These are phyloP conservation scores for Ecliptopera silaceata DNA, from an alignment of 2,888 invertebrate species.

Conservation along the genomic window DNA sequence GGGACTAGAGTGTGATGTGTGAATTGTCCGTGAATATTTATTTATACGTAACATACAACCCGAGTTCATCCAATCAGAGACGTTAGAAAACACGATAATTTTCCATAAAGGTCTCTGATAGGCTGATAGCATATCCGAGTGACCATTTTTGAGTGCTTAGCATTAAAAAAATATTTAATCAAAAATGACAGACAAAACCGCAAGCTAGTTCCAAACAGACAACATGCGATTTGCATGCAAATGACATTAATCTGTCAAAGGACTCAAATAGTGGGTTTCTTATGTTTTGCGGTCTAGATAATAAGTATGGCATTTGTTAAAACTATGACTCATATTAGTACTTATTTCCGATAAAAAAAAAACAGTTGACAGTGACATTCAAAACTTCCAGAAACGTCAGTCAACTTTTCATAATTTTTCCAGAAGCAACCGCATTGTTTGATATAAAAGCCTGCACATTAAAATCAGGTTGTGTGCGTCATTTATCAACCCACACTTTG, in stretches of 20 bases:
- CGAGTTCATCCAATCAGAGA: too few relatives aligned
- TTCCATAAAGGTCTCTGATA: too few relatives aligned
- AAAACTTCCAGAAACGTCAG: not conserved
- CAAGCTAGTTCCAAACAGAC: not conserved
- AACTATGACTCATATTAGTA: not conserved
- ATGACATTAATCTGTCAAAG: slow-evolving; percentile 14
- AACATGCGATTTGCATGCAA: slow-evolving; percentile 11
- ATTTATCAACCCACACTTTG: slow-evolving; percentile 13
- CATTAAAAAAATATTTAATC: too few relatives aligned
- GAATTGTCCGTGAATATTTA: not conserved
- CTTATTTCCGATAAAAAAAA: too few relatives aligned
- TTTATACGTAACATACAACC: too few relatives aligned
- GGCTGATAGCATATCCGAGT: too few relatives aligned
- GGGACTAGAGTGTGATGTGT: not conserved
- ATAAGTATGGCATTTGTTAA: not conserved
- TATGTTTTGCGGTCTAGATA: slow-evolving; percentile 4
- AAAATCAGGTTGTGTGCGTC: slow-evolving; percentile 19
- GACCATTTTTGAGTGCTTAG: not conserved
- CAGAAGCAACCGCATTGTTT: slow-evolving; percentile 6
- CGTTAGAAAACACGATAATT: too few relatives aligned
- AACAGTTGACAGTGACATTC: not conserved
- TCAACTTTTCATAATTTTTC: slow-evolving; percentile 5
- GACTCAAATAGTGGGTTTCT: not conserved
- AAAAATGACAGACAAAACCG: not conserved
- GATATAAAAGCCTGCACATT: slow-evolving; percentile 21